phyloP scores from a whole-genome alignment of 2,113 vertebrate species.

The Oryzias javanicus region DNA sequence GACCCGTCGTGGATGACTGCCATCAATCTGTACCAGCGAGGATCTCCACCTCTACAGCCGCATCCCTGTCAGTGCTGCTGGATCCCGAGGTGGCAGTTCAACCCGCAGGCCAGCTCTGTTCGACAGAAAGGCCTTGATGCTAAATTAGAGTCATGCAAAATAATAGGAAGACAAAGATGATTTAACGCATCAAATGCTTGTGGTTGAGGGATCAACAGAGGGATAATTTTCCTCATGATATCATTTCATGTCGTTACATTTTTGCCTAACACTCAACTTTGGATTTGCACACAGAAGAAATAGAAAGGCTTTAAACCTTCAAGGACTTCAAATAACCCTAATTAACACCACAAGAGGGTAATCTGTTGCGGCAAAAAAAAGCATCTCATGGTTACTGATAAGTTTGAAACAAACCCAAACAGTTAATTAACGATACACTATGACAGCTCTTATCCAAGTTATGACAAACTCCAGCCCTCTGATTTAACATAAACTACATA shows the following conservation, averaged over 20 bases:
- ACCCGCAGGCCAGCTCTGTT: background rate
- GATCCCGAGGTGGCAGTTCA: background rate
- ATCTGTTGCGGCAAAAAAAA: conserved; percentile 19
- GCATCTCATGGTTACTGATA: conserved; percentile 33
- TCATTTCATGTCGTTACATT: background rate
- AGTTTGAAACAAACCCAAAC: conserved; percentile 36
- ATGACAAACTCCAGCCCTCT: conserved; percentile 63
- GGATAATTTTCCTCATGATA: background rate
- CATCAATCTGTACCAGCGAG: conserved; percentile 46
- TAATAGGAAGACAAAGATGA: conserved; percentile 1
- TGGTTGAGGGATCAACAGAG: too few species aligned
- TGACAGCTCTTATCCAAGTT: conserved; percentile 56
- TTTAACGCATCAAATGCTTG: background rate
- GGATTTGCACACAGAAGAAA: background rate
- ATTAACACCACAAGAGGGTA: conserved; percentile 3
- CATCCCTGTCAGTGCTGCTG: conserved; percentile 11
- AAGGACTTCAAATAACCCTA: background rate
- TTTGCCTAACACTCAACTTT: background rate
- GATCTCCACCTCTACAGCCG: conserved; percentile 35
- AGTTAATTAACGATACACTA: conserved; percentile 60
- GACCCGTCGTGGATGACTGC: conserved; percentile 58
- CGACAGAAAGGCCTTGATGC: conserved; percentile 6
- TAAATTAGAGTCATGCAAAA: background rate
- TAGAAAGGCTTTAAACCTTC: background rate
- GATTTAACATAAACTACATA: conserved; percentile 18